Evolutionary conservation across 2,888 invertebrate genomes (phyloP).

Genomic region (Nymphalis polychloros): DNA sequence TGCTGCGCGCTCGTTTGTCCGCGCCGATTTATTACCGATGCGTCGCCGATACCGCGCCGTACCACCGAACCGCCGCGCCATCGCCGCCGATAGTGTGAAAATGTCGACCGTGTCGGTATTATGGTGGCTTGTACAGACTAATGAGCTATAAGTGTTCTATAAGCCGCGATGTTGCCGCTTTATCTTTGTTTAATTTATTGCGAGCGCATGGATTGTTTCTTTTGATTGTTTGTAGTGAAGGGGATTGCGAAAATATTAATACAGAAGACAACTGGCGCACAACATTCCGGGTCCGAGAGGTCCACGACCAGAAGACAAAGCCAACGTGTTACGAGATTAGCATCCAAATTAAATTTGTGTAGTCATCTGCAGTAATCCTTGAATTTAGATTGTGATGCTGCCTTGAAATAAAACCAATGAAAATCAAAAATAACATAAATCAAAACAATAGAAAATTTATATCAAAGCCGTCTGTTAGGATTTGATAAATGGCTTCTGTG

Average conservation of each 20-base stretch:
- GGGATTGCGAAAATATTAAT: background rate
- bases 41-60: conserved; percentile 29
- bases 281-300: too few relatives aligned
- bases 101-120: conserved; percentile 7
- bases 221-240: conserved; percentile 3
- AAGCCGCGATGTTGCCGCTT: conserved; percentile 8
- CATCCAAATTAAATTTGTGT: too few relatives aligned
- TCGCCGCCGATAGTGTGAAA: conserved; percentile 17
- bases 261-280: background rate
- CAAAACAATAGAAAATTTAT: too few relatives aligned
- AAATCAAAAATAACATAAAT: too few relatives aligned
- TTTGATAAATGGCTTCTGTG: too few relatives aligned
- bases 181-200: conserved; percentile 25
- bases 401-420: too few relatives aligned
- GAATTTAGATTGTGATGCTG: too few relatives aligned
- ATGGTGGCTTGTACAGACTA: conserved; percentile 15
- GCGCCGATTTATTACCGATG: conserved; percentile 46
- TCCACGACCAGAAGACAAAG: too few relatives aligned
- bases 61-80: conserved; percentile 7
- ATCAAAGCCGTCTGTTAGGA: too few relatives aligned
- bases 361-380: too few relatives aligned
- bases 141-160: conserved; percentile 21
- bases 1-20: conserved; percentile 54
- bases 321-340: too few relatives aligned
- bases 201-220: background rate